Base-by-base conservation (phyloP, 2,113 vertebrate species). In the Sphyrna mokarran region DNA sequence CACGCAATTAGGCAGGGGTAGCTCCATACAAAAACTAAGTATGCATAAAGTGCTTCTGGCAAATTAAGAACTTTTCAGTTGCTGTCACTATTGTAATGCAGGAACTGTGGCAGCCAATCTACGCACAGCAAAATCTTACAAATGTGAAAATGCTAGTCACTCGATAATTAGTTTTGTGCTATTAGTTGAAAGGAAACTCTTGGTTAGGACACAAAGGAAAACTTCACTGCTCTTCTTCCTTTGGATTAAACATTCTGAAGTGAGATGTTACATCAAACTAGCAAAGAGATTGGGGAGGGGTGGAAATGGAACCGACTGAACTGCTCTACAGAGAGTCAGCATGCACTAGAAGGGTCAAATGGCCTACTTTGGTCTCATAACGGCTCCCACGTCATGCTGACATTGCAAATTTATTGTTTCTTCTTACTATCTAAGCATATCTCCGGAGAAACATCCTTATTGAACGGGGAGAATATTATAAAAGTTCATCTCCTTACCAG, bases 401-500 rank as follows among this genome's bases (percentile, higher is more conserved):
- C 58, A 43, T n/a, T 29, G 13, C 29, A 16, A 9, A 61, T n/a
- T 80, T 37, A 63, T 95, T 95, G n/a, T 83, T 37, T 76, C 43
- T 69, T 63, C 66, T 54, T 40, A 68, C 23, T 63, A 16, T 86
- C 9, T 23, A n/a, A 70, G 22, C 63, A 69, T 66, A 33, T 29
- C 40, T 58, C 16, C 18, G 54, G 58, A 83, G 29, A 83, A 89
- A 89, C 20, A n/a, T 33, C 58, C 23, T 66, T 87, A 33, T 66
- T 6, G 23, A 33, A 22, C 29, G 20, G 43, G 89, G 48, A 61
- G 40, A 29, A 48, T 58, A 61, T 80, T 58, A 54, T 3, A 11
- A 26, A 26, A 63, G 37, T 37, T 91, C 29, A 22, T 58, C 33
- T n/a, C 98, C 97, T 93, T 96, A 99, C 99, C 99, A 99, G 99